phyloP scores from a whole-genome alignment of 1,140 invertebrate species.

The Calephelis nemesis region DNA sequence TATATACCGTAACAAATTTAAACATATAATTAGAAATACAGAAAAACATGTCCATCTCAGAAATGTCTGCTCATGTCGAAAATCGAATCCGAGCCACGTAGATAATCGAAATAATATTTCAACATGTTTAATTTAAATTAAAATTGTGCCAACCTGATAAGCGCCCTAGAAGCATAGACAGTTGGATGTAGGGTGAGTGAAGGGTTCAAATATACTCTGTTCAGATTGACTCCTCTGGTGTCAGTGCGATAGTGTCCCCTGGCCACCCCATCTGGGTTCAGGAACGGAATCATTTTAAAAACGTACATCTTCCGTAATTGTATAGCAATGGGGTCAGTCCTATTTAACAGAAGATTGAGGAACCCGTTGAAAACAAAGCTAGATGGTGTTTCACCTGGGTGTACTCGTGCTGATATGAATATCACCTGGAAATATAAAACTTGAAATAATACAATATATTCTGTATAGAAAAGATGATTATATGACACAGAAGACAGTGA shows the following conservation, averaged over 20 bases:
- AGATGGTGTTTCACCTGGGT: slow-evolving; percentile 96
- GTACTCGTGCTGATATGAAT: slow-evolving; percentile 94
- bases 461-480: too few relatives aligned
- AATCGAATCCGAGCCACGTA: too few relatives aligned
- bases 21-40: too few relatives aligned
- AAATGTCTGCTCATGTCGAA: too few relatives aligned
- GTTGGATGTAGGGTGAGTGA: slow-evolving; percentile 60
- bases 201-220: slow-evolving; percentile 69
- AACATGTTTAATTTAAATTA: neutral
- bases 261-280: slow-evolving; percentile 96
- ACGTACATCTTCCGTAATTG: slow-evolving; percentile 88
- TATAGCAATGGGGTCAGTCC: slow-evolving; percentile 86
- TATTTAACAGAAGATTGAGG: slow-evolving; percentile 87
- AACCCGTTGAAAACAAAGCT: slow-evolving; percentile 97
- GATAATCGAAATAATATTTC: too few relatives aligned
- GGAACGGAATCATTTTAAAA: slow-evolving; percentile 95
- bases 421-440: slow-evolving; percentile 80
- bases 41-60: too few relatives aligned
- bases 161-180: slow-evolving; percentile 62
- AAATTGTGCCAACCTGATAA: slow-evolving; percentile 55
- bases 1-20: too few relatives aligned
- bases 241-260: slow-evolving; percentile 94
- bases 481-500: too few relatives aligned
- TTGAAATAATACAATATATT: slow-evolving; percentile 18
- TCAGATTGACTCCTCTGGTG: slow-evolving; percentile 92